Percentiles rank a stretch among this genome's conserved stretches.
Evolutionary conservation across 2,888 invertebrate genomes (phyloP).

Genomic region (Strigamia transsilvanica): DNA sequence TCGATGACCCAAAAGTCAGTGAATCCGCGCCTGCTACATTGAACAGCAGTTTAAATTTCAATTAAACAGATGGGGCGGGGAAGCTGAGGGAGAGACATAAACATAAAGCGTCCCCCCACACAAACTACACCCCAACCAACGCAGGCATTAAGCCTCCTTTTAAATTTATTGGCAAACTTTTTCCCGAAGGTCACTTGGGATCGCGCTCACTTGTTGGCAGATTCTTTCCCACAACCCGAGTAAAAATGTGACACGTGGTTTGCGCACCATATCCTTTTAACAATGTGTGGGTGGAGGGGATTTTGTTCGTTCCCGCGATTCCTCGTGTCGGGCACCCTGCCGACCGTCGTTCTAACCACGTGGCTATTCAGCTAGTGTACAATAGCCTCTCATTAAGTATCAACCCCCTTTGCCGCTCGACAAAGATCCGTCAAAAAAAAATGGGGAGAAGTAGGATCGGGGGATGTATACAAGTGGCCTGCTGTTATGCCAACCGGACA

Average conservation of each 20-base stretch:
- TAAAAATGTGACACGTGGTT: conserved; percentile 45
- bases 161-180: conserved; percentile 35
- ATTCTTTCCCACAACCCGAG: conserved; percentile 39
- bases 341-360: conserved; percentile 32
- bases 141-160: not conserved
- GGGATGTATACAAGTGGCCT: conserved; percentile 34
- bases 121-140: not conserved
- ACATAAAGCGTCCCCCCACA: conserved; percentile 35
- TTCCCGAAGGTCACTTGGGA: conserved; percentile 39
- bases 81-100: conserved; percentile 5
- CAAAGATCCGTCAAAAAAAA: conserved; percentile 31
- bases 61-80: conserved; percentile 44
- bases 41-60: conserved; percentile 47
- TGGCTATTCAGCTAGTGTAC: conserved; percentile 50
- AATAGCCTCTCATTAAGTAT: conserved; percentile 40
- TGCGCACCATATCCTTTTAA: conserved; percentile 43
- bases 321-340: conserved; percentile 32
- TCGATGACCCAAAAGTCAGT: conserved; percentile 26
- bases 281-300: conserved; percentile 47
- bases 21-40: not conserved
- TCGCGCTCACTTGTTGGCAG: conserved; percentile 9
- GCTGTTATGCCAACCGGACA: conserved; percentile 13
- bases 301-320: conserved; percentile 6
- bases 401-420: conserved; percentile 23
- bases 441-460: not conserved